Base-by-base conservation (phyloP, 2,113 vertebrate species). In the Myiozetetes cayanensis region DNA sequence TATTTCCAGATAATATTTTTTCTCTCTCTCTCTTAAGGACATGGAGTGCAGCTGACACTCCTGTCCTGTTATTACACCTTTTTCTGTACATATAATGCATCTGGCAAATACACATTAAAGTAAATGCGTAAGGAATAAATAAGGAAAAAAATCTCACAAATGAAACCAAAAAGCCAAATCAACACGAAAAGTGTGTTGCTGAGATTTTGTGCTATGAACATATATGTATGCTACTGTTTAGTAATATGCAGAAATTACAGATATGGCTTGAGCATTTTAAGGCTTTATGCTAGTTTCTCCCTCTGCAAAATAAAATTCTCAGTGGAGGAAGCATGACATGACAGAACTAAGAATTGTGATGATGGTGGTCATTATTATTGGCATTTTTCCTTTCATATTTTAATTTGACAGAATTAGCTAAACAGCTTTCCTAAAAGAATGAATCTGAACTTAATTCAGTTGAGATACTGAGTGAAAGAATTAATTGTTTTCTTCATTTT, bases 401-500 rank as follows among this genome's bases (percentile, higher is more conserved):
- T 84, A 93, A 94, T 94, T 74, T 71, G 52, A 46, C 18, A 35
- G 35, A 94, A 90, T 53, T 86, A 90, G 33, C 47, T 88, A 78
- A 91, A 88, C 41, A 88, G 28, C 28, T 88, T 90, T 84, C 79
- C 75, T 83, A 43, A 83, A 94, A 95, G 50, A 96, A 85, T 77
- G 53, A 90, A 80, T 9, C 14, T 50, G 91, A 76, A 91, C 74
- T 90, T 44, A 75, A 95, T 96, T 88, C 82, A 85, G 21, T 58
- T 77, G 74, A 94, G 74, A 75, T 80, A 67, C 67, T 67, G 61
- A 81, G 79, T 9, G 31, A 94, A 96, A 95, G 55, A 96, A 91
- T 90, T 47, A 94, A 95, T 91, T 88, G 77, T 95, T 95, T 92
- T 90, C 67, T 77, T 92, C 67, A 96, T 96, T 96, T 96, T 75